Percentiles rank a stretch among this genome's conserved stretches.
These are phyloP conservation scores for Opisthograptis luteolata DNA, from an alignment of 2,888 invertebrate species.

Conservation along the genomic window DNA sequence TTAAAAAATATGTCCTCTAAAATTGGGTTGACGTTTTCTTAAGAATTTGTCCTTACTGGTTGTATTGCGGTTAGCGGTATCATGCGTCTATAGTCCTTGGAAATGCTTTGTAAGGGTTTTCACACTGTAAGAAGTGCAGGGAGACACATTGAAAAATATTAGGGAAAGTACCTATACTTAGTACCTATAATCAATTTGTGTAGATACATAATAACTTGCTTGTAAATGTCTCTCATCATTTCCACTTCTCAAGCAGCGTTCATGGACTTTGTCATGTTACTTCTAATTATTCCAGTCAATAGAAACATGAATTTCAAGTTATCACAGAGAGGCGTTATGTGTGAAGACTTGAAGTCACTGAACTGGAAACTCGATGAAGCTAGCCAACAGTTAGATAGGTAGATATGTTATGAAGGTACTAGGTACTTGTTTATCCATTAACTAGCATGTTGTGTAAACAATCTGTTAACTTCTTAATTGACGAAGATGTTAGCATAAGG, in stretches of 20 bases:
- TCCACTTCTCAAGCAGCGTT: no score
- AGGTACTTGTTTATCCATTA: conserved; percentile 17
- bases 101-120: background rate
- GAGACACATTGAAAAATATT: no score
- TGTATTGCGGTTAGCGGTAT: background rate
- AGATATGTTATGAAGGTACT: background rate
- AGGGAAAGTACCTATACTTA: no score
- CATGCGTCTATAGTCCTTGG: background rate
- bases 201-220: no score
- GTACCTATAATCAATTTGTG: no score
- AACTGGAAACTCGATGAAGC: conserved; percentile 33
- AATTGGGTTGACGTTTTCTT: no score
- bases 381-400: conserved; percentile 14
- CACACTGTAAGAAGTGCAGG: background rate
- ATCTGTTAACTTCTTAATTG: conserved; percentile 17
- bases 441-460: conserved; percentile 11
- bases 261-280: conserved; percentile 25
- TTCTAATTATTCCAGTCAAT: conserved; percentile 37
- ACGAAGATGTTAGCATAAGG: conserved; percentile 3
- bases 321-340: conserved; percentile 20
- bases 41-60: background rate
- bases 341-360: conserved; percentile 34
- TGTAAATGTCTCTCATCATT: no score
- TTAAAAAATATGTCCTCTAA: no score
- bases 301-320: conserved; percentile 38